Evolutionary conservation across 2,113 vertebrate species (phyloP), one percentile per base, ranked within the genome.

Genomic region (Turnix velox): DNA sequence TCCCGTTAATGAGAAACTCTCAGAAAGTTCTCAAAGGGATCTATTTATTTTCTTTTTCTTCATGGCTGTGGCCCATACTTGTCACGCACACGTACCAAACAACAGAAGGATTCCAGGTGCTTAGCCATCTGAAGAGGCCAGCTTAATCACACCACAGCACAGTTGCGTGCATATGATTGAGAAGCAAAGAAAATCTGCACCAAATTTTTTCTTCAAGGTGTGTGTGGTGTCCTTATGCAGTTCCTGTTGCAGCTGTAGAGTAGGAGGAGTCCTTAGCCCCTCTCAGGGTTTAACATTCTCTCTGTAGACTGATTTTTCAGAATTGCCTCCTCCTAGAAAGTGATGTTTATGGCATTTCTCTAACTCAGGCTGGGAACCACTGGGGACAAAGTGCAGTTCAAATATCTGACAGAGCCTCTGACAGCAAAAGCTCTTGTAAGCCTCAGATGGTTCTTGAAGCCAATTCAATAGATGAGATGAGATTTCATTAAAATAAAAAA

Each of bases 401-500:
- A 57, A 74, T 87, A 80, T 88, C 87, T 90, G 67, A 94, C 83
- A 91, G 74, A 73, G 84, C 67, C 79, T 87, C 93, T 91, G 72
- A 92, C 67, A 78, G 52, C 0, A 4, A 85, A 95, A 81, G 54
- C 74, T 84, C 67, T 92, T 91, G 51, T 78, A 23, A 94, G 52
- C 51, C 22, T 84, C 48, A n/a, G 79, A 74, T 93, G 76, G 69
- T 93, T 95, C 79, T 91, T 91, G 30, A 93, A 94, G 79, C 76
- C 61, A 87, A 84, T 88, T 87, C 78, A 95, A 80, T 33, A 88
- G 86, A n/a, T 87, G 90, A 82, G 62, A 90, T 61, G 76, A 84
- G 76, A 72, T 92, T 96, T 92, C 87, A 87, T 94, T 90, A 92
- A 85, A 95, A 90, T 86, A 77, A 90, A 94, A 91, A 92, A 83